Percentiles rank a stretch among this genome's conserved stretches.
Evolutionary conservation across 2,888 invertebrate genomes (phyloP).

Genomic region (Hypsopygia costalis): DNA sequence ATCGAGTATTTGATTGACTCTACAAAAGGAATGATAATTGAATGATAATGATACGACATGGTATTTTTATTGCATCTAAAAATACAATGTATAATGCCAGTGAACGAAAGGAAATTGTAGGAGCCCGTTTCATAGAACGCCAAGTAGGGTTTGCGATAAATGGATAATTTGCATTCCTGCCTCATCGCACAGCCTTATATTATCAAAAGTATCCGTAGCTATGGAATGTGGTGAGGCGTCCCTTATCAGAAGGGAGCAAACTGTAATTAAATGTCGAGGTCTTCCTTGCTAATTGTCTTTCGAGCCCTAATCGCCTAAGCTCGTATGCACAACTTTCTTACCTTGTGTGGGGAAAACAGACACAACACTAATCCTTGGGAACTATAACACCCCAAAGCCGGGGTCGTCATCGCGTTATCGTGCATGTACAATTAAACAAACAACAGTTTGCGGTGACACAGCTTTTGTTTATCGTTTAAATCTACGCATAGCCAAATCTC

Average conservation of each 20-base stretch:
- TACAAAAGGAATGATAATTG: no score
- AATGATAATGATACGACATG: no score
- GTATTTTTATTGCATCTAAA: no score
- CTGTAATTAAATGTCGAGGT: slow-evolving; percentile 17
- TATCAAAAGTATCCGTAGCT: slow-evolving; percentile 17
- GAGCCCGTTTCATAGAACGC: slow-evolving; percentile 7
- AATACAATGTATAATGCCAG: no score
- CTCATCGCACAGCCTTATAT: slow-evolving; percentile 15
- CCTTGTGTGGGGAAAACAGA: slow-evolving; percentile 31
- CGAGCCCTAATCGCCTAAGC: slow-evolving; percentile 24
- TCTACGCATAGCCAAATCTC: slow-evolving; percentile 61
- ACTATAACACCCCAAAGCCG: slow-evolving; percentile 38
- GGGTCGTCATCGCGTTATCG: slow-evolving; percentile 62
- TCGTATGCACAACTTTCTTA: slow-evolving; percentile 31
- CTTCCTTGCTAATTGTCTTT: slow-evolving; percentile 19
- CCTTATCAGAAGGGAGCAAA: slow-evolving; percentile 12
- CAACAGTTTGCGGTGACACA: slow-evolving; percentile 62
- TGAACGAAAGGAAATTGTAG: slow-evolving; percentile 8
- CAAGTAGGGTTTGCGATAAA: slow-evolving; percentile 12
- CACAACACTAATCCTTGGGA: slow-evolving; percentile 41
- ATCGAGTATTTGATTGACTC: no score
- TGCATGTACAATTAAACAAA: slow-evolving; percentile 72
- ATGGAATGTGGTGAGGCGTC: slow-evolving; percentile 18
- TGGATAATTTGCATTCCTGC: slow-evolving; percentile 21
- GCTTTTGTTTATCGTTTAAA: slow-evolving; percentile 71